phyloP scores from a whole-genome alignment of 2,797 vertebrate species.

The Alectoris magna region DNA sequence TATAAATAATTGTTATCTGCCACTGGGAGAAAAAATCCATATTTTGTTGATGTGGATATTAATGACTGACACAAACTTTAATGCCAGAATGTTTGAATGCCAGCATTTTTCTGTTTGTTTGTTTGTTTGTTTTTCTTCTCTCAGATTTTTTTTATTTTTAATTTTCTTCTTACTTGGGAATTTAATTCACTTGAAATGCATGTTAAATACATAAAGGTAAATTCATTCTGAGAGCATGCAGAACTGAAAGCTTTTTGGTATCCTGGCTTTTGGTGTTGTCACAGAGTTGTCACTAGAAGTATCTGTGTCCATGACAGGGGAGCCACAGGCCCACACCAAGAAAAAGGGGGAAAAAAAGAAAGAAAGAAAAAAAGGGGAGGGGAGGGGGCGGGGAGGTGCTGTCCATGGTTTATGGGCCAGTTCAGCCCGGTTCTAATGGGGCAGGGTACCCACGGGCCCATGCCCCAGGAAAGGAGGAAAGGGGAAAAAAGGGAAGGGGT shows the following conservation, averaged over 20 bases:
- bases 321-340: too few relatives aligned
- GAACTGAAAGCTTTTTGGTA: not conserved
- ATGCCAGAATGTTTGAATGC: not conserved
- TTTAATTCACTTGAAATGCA: not conserved
- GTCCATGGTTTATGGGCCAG: too few relatives aligned
- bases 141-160: not conserved
- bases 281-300: too few relatives aligned
- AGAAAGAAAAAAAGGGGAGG: too few relatives aligned
- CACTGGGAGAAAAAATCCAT: not conserved
- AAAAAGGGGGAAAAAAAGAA: too few relatives aligned
- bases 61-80: not conserved
- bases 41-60: constrained; percentile 14
- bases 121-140: not conserved
- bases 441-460: too few relatives aligned
- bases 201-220: not conserved
- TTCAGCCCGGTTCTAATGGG: too few relatives aligned
- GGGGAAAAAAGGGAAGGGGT: too few relatives aligned
- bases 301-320: too few relatives aligned
- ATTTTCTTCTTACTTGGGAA: not conserved
- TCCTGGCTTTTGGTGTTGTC: not conserved
- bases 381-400: too few relatives aligned
- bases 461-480: too few relatives aligned
- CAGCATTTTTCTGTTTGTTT: not conserved
- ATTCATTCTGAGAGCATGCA: not conserved
- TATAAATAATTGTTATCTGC: constrained; percentile 28